These are phyloP conservation scores for Idaea dimidiata DNA, from an alignment of 2,888 invertebrate species.

Conservation along the genomic window DNA sequence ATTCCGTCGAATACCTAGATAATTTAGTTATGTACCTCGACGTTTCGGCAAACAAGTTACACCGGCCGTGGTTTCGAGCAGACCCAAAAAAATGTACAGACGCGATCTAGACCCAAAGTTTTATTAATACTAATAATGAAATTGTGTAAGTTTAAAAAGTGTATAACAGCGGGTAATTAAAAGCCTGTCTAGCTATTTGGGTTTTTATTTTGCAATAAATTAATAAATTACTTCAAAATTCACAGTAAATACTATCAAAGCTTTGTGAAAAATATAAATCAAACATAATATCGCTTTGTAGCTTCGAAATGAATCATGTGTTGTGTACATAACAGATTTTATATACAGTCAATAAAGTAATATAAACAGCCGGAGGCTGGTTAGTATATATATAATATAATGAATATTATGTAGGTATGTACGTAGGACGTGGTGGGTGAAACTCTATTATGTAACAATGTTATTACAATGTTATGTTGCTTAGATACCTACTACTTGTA, in stretches of 20 bases:
- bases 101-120: too few relatives aligned
- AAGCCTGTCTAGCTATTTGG: too few relatives aligned
- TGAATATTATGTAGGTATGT: conserved; percentile 19
- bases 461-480: conserved; percentile 7
- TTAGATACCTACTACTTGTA: background rate
- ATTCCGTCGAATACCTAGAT: too few relatives aligned
- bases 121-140: too few relatives aligned
- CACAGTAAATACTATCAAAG: conserved; percentile 13
- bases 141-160: too few relatives aligned
- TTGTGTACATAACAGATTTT: conserved; percentile 8
- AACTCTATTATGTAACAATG: conserved; percentile 9
- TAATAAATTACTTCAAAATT: conserved; percentile 1
- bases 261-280: conserved; percentile 14
- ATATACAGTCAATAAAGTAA: conserved; percentile 14
- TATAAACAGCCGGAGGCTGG: conserved; percentile 20
- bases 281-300: conserved; percentile 14
- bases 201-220: background rate
- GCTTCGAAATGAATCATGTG: conserved; percentile 14
- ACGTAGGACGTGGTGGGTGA: conserved; percentile 19
- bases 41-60: too few relatives aligned
- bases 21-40: too few relatives aligned
- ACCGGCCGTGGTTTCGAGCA: too few relatives aligned
- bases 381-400: conserved; percentile 18
- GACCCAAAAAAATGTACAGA: too few relatives aligned
- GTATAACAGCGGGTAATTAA: too few relatives aligned